Conservation (phyloP, 37 sponge, comb jelly and placozoan genomes). For the Cladorhizidae sp. region DNA sequence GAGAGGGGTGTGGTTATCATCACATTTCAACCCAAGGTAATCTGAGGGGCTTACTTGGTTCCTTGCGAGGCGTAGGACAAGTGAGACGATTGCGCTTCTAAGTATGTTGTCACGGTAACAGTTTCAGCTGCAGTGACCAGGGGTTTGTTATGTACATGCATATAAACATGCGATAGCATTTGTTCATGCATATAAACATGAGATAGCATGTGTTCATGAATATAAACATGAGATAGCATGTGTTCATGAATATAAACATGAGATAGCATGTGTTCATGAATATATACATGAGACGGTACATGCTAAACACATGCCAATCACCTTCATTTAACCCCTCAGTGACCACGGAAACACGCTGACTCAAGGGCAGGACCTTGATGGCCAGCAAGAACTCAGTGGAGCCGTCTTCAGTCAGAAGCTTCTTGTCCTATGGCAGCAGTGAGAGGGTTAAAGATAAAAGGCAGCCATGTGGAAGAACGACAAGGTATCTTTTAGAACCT, state of each 20-base stretch:
- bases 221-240: not conserved
- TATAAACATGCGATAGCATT: not conserved
- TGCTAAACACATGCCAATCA: not conserved
- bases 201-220: not conserved
- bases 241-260: not conserved
- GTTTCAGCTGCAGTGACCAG: constrained; percentile 18
- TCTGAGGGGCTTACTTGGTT: not conserved
- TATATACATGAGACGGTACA: not conserved
- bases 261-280: not conserved
- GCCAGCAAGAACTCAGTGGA: constrained; percentile 38
- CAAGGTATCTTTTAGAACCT: not conserved
- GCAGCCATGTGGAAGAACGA: no score
- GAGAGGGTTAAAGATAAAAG: no score
- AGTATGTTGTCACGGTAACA: constrained; percentile 17
- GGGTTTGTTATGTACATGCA: no score
- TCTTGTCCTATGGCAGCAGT: not conserved
- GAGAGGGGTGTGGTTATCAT: not conserved
- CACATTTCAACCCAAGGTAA: not conserved
- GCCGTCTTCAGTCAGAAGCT: constrained; percentile 11
- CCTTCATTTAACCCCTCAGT: constrained; percentile 4
- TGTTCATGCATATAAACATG: not conserved
- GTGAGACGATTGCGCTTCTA: constrained; percentile 3
- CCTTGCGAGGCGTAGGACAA: not conserved
- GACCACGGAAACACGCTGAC: constrained; percentile 21
- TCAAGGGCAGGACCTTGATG: constrained; percentile 32